Conservation (phyloP, 2,797 vertebrate genomes). For the Ciconia nigra region DNA sequence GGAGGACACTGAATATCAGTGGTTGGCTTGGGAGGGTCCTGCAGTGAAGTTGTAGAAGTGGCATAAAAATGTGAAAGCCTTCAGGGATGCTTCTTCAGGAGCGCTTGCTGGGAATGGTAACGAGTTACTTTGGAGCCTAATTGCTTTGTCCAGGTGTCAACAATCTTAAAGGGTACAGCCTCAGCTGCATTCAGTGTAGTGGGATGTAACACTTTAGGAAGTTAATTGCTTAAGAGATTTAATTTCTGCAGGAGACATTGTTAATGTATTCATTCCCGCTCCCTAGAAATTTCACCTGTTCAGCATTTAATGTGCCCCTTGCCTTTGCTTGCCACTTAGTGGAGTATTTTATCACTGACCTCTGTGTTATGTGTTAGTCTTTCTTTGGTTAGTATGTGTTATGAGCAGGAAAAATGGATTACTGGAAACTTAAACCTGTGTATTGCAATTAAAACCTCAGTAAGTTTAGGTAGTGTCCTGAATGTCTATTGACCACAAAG, state of each 20-base stretch:
- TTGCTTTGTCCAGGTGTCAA: constrained; percentile 1
- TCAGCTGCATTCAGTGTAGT: not conserved
- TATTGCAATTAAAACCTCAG: not conserved
- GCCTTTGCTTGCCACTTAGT: not conserved
- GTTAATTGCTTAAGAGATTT: not conserved
- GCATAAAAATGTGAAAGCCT: not conserved
- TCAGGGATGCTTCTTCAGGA: not conserved
- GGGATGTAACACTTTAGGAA: not conserved
- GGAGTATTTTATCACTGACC: not conserved
- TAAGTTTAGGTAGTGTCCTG: not conserved
- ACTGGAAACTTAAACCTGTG: not conserved
- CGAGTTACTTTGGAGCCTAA: not conserved
- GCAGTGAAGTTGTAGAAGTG: not conserved
- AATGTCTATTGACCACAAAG: not conserved
- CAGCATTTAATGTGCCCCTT: not conserved
- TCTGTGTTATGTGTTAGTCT: not conserved
- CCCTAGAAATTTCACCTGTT: not conserved
- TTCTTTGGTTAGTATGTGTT: not conserved
- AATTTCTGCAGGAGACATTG: not conserved
- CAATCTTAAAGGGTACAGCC: not conserved
- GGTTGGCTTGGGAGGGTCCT: not conserved
- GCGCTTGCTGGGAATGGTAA: not conserved
- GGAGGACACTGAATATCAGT: not conserved
- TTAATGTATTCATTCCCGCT: not conserved
- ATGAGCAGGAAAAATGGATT: not conserved